Evolutionary conservation across 2,888 invertebrate genomes (phyloP), one percentile per base, ranked within the genome.

Genomic region (Drosophila subquinaria): DNA sequence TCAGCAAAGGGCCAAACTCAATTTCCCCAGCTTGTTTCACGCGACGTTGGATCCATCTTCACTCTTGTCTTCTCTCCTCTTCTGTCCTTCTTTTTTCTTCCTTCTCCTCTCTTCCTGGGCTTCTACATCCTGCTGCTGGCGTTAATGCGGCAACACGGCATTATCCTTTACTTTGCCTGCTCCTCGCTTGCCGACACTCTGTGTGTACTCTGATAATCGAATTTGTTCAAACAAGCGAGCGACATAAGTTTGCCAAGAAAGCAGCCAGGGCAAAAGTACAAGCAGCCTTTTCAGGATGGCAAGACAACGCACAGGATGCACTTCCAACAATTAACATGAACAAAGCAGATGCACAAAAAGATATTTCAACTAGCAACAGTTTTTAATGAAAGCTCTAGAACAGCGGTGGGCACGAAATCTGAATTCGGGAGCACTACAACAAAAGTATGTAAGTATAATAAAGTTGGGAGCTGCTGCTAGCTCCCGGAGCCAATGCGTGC

Each of bases 161-260:
- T 73, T 89, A 84, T 89, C 79, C 88, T 70, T 67, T 53, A 51
- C 15, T 62, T 50, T 43, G 33, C 61, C 47, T 52, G 47, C 51
- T 47, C 43, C 60, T 10, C 17, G 52, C 38, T 69, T 67, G 61
- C 53, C 20, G 60, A 51, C 63, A 47, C 48, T 66, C 55, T 65
- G 57, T 38, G 57, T 73, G 77, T 82, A 75, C 80, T 81, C 79
- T 85, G 87, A 90, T 89, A 89, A 89, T 89, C 88, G 88, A 89
- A 90, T 89, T 88, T 90, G 89, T 71, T 72, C 88, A 89, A 85
- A 79, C 89, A 85, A 82, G 85, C 79, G 75, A 67, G 62, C 65
- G 59, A 71, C 71, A 77, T 69, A 78, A 78, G 79, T 75, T 77
- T 77, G 56, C 81, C 72, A 73, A 48, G 61, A 40, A 43, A 43